These are phyloP conservation scores for Darevskia mixta DNA, from an alignment of 2,797 vertebrate genomes.

Conservation along the genomic window DNA sequence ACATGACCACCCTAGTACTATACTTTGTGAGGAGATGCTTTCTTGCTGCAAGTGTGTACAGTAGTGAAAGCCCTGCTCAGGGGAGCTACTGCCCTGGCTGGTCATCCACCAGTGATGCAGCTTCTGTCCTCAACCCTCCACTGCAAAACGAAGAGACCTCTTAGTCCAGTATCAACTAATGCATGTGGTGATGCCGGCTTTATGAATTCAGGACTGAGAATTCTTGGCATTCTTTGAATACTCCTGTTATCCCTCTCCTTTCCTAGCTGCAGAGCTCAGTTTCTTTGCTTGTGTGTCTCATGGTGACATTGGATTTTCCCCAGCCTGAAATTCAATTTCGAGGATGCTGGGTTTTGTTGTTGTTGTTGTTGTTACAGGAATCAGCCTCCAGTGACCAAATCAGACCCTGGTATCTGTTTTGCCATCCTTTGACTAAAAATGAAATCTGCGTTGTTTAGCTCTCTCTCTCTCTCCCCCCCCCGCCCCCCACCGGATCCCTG, in stretches of 20 bases:
- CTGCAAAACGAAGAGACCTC: not conserved
- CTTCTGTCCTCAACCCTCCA: not conserved
- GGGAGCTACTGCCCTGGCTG: not conserved
- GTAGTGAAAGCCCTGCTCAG: not conserved
- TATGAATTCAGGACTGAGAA: not conserved
- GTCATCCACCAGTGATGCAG: not conserved
- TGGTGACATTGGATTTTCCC: not conserved
- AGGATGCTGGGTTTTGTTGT: not conserved
- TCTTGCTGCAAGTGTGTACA: not conserved
- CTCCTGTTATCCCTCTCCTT: not conserved
- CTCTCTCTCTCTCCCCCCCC: not conserved
- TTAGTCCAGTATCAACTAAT: not conserved
- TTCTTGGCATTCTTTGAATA: constrained; percentile 13
- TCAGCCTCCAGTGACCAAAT: not conserved
- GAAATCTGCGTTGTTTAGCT: not conserved
- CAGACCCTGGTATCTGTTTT: not conserved
- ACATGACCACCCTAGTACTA: not conserved
- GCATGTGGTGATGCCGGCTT: not conserved
- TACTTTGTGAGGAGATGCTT: not conserved
- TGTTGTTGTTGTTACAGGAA: not conserved
- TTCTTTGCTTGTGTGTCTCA: not conserved
- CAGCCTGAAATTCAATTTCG: not conserved
- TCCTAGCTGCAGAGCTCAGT: not conserved
- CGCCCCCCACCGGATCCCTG: not conserved
- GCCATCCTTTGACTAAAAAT: not conserved